phyloP scores from a whole-genome alignment of 2,113 vertebrate genomes.

The Gorilla gorilla region DNA sequence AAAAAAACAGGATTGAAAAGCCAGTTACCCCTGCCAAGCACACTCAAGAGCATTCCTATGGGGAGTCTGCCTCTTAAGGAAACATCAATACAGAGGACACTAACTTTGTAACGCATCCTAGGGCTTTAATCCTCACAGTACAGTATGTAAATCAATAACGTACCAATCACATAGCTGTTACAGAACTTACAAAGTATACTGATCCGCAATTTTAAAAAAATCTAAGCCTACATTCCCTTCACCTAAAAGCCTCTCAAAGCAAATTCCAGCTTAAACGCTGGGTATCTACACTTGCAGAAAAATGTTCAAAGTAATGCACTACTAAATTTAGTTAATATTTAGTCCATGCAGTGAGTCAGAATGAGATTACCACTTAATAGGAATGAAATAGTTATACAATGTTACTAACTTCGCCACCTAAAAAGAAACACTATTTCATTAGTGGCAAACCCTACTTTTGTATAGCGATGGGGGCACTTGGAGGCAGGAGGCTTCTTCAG shows the following conservation, averaged over 20 bases:
- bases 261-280: slow-evolving; percentile 1
- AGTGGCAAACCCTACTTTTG: slow-evolving; percentile 87
- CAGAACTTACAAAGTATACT: neutral
- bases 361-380: neutral
- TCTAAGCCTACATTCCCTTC: neutral
- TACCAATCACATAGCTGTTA: neutral
- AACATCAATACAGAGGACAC: neutral
- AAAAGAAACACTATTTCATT: slow-evolving; percentile 49
- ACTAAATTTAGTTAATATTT: slow-evolving; percentile 13
- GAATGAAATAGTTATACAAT: slow-evolving; percentile 51
- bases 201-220: neutral
- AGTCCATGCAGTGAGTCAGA: neutral
- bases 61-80: neutral
- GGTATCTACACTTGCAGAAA: neutral
- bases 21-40: neutral
- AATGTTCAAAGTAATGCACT: slow-evolving; percentile 3
- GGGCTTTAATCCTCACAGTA: neutral
- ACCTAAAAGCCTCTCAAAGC: neutral
- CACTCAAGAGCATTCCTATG: neutral
- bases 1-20: neutral
- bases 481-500: slow-evolving; percentile 79
- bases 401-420: slow-evolving; percentile 39
- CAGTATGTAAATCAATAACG: neutral
- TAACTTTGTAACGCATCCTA: neutral
- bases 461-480: slow-evolving; percentile 90